phyloP scores from a whole-genome alignment of 2,113 vertebrate species.

The Manacus vitellinus region DNA sequence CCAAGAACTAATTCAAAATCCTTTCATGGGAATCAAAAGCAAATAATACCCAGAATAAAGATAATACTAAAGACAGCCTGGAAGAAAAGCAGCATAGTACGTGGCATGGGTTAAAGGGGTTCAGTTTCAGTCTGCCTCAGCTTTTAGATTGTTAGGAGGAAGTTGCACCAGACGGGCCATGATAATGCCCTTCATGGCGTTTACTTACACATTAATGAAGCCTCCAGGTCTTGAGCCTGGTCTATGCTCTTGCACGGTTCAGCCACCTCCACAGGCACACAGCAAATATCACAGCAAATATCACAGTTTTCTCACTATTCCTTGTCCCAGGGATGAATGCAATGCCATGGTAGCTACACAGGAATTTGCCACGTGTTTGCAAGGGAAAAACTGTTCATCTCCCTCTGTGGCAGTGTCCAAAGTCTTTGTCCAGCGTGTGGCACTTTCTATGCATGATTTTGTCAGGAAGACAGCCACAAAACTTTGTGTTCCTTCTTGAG shows the following conservation, averaged over 20 bases:
- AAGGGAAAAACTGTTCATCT: not conserved
- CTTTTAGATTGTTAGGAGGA: not conserved
- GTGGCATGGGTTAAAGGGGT: not conserved
- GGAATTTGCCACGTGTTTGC: not conserved
- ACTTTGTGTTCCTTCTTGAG: not conserved
- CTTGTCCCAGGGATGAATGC: not conserved
- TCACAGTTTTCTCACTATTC: not conserved
- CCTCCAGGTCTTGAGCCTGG: not conserved
- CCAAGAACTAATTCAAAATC: not conserved
- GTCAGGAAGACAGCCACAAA: not conserved
- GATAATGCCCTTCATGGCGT: not conserved
- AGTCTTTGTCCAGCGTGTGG: accelerated
- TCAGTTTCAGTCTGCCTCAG: not conserved
- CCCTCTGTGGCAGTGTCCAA: not conserved
- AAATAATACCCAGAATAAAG: not conserved
- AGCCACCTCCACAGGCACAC: accelerated
- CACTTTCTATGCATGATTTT: not conserved
- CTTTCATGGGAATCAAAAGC: not conserved
- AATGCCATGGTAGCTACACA: accelerated
- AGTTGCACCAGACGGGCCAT: not conserved
- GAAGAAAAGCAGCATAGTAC: not conserved
- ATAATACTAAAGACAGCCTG: not conserved
- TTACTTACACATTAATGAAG: accelerated
- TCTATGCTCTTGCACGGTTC: accelerated
- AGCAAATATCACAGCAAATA: not conserved